Base-by-base conservation (phyloP, 2,888 invertebrate species). In the Galerucella pusilla region DNA sequence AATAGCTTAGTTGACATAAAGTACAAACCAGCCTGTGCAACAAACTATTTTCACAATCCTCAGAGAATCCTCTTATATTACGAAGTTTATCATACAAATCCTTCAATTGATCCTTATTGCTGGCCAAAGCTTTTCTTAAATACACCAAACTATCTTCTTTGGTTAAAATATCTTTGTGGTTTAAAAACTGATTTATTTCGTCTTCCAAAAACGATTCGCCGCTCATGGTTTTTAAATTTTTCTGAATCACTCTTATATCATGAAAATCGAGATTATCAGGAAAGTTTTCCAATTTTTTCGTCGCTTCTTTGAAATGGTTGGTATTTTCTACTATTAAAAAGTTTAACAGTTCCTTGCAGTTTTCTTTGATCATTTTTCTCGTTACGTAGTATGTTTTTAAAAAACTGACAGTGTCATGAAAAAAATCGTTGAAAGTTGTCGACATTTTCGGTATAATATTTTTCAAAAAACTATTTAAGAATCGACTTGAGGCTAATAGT, bases 1-100 rank as follows among this genome's bases (percentile, higher is more conserved):
- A 89, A 81, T 89, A 89, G 57, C 91, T 86, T 73, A 92, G 88
- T 77, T 89, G 89, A 57, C 91, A 89, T 11, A 94, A 87, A 61
- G 89, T 87, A 78, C 90, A 90, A 75, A 93, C 90, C 14, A 94
- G 85, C 80, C 89, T 89, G 85, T 94, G 94, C 14, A 94, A 84
- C 16, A 90, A 81, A 83, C 92, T 93, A 0, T 88, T 87, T 49
- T 88, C 88, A 81, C 92, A 92, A 79, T 93, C 92, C 84, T 93
- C 93, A 0, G 92, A 91, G 84, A 93, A 93, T 1, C 91, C 91
- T 81, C 90, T 89, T 0, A 87, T 84, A 7, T 83, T 83, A 75
- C 90, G 89, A 64, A 94, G 84, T 49, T 89, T 88, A n/a, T 87
- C 85, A 78, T 90, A 92, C 70, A 93, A 82, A 4, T 84, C 78